Base-by-base conservation (phyloP, 2,113 vertebrate species). In the Kryptolebias marmoratus region DNA sequence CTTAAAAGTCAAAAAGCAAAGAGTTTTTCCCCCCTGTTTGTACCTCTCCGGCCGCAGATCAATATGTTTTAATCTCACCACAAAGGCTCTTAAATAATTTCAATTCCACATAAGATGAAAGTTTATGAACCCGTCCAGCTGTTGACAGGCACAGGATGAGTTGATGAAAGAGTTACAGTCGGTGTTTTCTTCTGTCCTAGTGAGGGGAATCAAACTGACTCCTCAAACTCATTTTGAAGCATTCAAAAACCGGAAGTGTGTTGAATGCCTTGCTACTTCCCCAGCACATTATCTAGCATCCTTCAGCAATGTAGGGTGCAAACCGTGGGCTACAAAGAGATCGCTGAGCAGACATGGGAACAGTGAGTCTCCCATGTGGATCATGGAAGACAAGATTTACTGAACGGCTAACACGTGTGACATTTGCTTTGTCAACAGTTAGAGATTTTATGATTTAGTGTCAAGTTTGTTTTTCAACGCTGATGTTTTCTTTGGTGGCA, bases 31-130 rank as follows among this genome's bases (percentile, higher is more conserved):
- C 48, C 57, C 75, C 75, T 50, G 71, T 79, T 81, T 72, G 65
- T 48, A 73, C 82, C 75, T 85, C 84, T 79, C 70, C 63, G 76
- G 73, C 80, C 81, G 68, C 72, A 68, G 83, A 93, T 94, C 91
- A 89, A 93, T 94, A 86, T 83, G 79, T 82, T 91, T 88, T 92
- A 91, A 93, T 89, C 90, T 93, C 83, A 87, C 84, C 69, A 64
- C 77, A 83, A 89, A 89, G 80, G 47, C 79, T 85, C 73, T 90
- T 81, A 85, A 69, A 89, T 87, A 77, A 91, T 90, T 87, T 66
- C 75, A 70, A 80, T 80, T 81, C 71, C 42, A 55, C 57, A 61
- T 84, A 60, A 79, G 80, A 80, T 73, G 79, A 65, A 59, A 73
- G 71, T 90, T 82, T 68, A 72, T 66, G 68, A 68, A 77, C 58